These are phyloP conservation scores for Capreolus pygargus DNA, from an alignment of 2,113 vertebrate genomes.

Conservation along the genomic window DNA sequence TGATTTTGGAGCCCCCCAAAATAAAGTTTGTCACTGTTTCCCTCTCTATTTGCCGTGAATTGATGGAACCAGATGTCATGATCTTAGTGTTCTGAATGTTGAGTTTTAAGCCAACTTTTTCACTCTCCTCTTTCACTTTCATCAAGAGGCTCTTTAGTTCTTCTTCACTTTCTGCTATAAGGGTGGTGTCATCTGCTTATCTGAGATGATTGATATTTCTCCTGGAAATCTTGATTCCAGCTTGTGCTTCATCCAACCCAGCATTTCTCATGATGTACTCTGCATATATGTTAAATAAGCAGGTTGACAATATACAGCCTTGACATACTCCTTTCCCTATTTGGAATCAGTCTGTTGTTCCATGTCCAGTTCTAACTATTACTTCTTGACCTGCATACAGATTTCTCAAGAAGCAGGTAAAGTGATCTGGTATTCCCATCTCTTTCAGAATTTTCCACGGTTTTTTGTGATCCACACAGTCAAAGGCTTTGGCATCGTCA, in stretches of 20 bases:
- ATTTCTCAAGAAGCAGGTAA: neutral
- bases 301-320: neutral
- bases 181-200: neutral
- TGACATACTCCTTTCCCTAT: neutral
- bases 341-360: neutral
- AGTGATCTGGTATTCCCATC: neutral
- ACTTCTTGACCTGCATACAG: neutral
- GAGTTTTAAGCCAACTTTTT: neutral
- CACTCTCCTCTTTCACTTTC: neutral
- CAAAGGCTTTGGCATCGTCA: neutral
- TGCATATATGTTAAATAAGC: neutral
- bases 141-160: neutral
- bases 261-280: neutral
- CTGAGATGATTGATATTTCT: neutral
- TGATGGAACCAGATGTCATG: neutral
- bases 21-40: neutral
- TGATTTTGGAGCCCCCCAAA: neutral
- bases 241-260: neutral
- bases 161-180: neutral
- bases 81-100: neutral
- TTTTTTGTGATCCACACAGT: neutral
- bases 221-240: accelerated
- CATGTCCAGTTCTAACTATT: neutral
- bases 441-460: neutral
- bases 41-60: neutral